Conservation (phyloP, 1,140 invertebrate species). For the Cephus cinctus region DNA sequence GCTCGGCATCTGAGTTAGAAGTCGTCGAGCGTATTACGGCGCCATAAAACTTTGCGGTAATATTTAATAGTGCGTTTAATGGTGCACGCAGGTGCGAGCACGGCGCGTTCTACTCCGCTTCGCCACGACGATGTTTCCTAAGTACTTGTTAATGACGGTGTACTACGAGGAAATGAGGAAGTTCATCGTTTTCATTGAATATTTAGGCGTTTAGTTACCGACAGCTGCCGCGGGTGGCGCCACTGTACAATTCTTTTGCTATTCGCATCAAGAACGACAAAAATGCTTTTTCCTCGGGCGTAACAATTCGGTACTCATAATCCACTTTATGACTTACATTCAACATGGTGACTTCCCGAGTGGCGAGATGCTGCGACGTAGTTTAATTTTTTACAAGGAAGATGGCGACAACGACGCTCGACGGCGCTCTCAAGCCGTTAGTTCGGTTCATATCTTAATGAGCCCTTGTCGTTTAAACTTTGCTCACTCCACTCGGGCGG, state of each 20-base stretch:
- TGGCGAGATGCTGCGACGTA: no score
- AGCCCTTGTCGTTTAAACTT: constrained; percentile 48
- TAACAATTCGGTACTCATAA: no score
- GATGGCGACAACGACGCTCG: background rate
- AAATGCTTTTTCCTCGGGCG: no score
- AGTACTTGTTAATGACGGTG: constrained; percentile 31
- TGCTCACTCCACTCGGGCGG: constrained; percentile 28
- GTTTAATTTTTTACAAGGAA: constrained; percentile 9
- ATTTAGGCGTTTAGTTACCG: constrained; percentile 4
- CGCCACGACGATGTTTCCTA: constrained; percentile 17
- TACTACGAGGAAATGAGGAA: constrained; percentile 20
- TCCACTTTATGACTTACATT: no score
- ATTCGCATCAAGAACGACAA: no score
- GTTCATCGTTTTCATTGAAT: constrained; percentile 2
- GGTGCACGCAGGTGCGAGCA: constrained; percentile 30
- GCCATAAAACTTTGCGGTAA: constrained; percentile 29
- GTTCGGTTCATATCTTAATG: constrained; percentile 47
- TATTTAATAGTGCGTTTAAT: constrained; percentile 37
- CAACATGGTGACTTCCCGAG: no score
- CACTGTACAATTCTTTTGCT: background rate
- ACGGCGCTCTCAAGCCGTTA: constrained; percentile 26
- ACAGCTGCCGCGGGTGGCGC: background rate
- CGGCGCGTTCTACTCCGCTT: constrained; percentile 9
- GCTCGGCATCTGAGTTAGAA: no score
- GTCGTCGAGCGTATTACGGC: constrained; percentile 23